Base-by-base conservation (phyloP, 2,888 invertebrate species). In the Acronicta psi region DNA sequence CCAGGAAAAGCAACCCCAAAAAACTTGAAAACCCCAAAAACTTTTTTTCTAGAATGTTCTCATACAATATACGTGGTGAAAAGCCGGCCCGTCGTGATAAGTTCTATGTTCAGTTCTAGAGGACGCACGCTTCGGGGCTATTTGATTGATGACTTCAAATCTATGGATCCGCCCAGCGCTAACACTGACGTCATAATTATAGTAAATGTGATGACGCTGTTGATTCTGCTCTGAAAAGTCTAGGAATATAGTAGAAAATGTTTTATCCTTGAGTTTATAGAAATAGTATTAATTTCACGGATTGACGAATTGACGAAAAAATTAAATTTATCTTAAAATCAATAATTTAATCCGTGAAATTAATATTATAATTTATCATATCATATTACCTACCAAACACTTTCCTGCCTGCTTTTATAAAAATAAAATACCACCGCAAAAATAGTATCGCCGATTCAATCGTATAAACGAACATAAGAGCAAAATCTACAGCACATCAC, bases 91-190 rank as follows among this genome's bases (percentile, higher is more conserved):
- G 90, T 88, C 91, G 92, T 92, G 90, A 89, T 88, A 76, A 69
- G 53, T 77, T 86, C 91, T 93, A 92, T 92, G 92, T 84, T 92
- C 92, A 85, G 92, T 94, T 93, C 93, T 89, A 89, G 86, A 85
- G 82, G 91, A 92, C 92, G 92, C 87, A 88, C 88, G 85, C 91
- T 88, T 85, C 83, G 80, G 86, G 83, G 79, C 77, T 80, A 77
- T 90, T 89, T 92, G 94, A 94, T 94, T 94, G 94, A 94, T 94
- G 94, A 94, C 94, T 92, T 93, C 94, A 93, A 93, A 93, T 92
- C 90, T 89, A 89, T 91, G 93, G 93, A 92, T 91, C 90, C 89
- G 90, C 87, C 86, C 83, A 77, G 75, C 75, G 70, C 57, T 70
- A 66, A 63, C 59, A 63, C 70, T 56, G 56, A 52, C 52, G 38